Conservation (phyloP, 2,888 invertebrate species). For the Galeruca laticollis region DNA sequence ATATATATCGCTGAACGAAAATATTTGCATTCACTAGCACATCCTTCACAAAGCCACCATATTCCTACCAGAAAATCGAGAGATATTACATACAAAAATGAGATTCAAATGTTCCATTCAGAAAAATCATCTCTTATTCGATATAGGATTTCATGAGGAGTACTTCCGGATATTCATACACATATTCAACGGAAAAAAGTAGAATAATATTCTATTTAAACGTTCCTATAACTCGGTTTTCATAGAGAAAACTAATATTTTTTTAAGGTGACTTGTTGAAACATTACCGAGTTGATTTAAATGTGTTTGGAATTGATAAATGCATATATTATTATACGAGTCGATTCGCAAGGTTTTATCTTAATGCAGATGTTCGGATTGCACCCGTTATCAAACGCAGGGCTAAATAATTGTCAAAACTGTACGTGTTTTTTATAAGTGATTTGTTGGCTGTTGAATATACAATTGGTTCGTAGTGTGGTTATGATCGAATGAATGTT, state of each 20-base stretch:
- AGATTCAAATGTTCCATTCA: conserved; percentile 53
- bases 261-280: too few relatives aligned
- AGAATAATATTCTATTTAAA: neutral
- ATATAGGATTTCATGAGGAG: conserved; percentile 52
- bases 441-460: too few relatives aligned
- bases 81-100: conserved; percentile 48
- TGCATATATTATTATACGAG: too few relatives aligned
- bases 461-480: too few relatives aligned
- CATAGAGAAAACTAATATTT: neutral
- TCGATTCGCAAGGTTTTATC: too few relatives aligned
- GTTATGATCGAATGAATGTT: too few relatives aligned
- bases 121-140: conserved; percentile 49
- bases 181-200: conserved; percentile 43
- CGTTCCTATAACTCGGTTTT: neutral
- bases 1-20: neutral
- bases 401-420: too few relatives aligned
- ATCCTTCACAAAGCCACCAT: conserved; percentile 26
- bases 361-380: too few relatives aligned
- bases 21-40: neutral
- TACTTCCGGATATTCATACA: conserved; percentile 48
- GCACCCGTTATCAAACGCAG: too few relatives aligned
- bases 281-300: too few relatives aligned
- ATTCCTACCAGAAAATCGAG: conserved; percentile 43
- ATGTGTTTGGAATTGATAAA: too few relatives aligned
- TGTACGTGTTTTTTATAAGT: too few relatives aligned